Percentiles rank a stretch among this genome's conserved stretches.
Conservation (phyloP, 2,888 invertebrate species). For the Cartodere bifasciata region DNA sequence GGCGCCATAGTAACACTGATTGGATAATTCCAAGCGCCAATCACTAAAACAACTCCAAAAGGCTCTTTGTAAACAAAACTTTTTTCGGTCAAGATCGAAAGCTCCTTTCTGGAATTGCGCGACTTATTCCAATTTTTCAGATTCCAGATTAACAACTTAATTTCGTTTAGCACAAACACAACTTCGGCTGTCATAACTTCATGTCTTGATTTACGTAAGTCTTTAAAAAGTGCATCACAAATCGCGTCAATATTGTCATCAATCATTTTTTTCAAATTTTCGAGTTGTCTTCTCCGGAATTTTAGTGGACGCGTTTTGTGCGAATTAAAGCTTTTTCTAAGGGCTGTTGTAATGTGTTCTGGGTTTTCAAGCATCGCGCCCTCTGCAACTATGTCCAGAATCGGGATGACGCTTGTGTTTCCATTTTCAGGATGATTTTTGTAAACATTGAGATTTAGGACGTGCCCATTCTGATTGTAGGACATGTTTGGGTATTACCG, state of each 20-base stretch:
- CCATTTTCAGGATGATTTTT: too few relatives aligned
- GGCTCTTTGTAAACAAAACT: conserved; percentile 75
- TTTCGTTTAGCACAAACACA: conserved; percentile 60
- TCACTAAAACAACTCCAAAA: conserved; percentile 77
- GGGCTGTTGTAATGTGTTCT: too few relatives aligned
- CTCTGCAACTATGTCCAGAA: too few relatives aligned
- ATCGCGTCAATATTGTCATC: conserved; percentile 62
- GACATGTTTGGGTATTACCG: too few relatives aligned
- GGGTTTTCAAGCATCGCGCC: too few relatives aligned
- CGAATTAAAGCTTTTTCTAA: conserved; percentile 58
- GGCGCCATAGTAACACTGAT: conserved; percentile 61
- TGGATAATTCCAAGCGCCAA: conserved; percentile 98
- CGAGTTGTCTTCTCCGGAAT: conserved; percentile 50
- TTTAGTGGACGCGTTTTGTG: conserved; percentile 68
- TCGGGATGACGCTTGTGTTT: too few relatives aligned
- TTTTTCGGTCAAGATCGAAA: conserved; percentile 60
- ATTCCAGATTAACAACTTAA: conserved; percentile 50
- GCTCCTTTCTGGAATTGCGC: conserved; percentile 51
- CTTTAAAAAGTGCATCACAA: conserved; percentile 61
- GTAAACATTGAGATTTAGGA: too few relatives aligned
- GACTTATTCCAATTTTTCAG: conserved; percentile 69
- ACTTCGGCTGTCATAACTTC: conserved; percentile 65
- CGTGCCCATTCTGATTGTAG: too few relatives aligned
- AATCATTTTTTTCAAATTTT: conserved; percentile 50
- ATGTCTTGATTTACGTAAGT: conserved; percentile 62